Evolutionary conservation across 92 coral and sea anemone genomes (phyloP), one percentile per base, ranked within the genome.

Genomic region (Umimayanthus chanpuru): DNA sequence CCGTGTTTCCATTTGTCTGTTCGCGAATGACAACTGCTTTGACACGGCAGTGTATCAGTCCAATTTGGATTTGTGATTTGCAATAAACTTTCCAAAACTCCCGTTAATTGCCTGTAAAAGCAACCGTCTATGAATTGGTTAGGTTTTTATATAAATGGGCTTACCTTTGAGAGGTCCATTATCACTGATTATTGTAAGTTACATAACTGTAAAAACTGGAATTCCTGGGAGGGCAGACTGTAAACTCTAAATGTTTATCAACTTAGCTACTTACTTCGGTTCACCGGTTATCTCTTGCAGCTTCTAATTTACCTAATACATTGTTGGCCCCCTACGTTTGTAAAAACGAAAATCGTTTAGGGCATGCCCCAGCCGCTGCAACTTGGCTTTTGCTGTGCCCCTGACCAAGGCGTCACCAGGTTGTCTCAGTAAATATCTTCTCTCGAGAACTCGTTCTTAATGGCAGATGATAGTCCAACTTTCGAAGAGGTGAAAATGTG

Each of bases 301-400:
- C 88, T 61, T 38, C 39, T 75, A 88, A 86, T 40, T 88, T 87
- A 25, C 82, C 65, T 55, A 76, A 71, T 41, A 83, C 91, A 50
- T 73, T 89, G 28, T 77, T 43, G 10, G 93, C 91, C 47, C 85
- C 21, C 91, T 85, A 44, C 70, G 47, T 58, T 91, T 91, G 77
- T 50, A 85, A 38, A 91, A 91, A 53, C 66, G 78, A 72, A 88
- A 91, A 74, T 86, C 73, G 32, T 79, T 84, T 28, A 91, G 66
- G 71, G 70, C 93, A 84, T 91, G 91, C 28, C 91, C 93, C 89
- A 88, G 70, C 2, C 89, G 91, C 72, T 88, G 93, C 20, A 91
- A 70, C 40, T 88, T 89, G 3, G 93, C 91, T 71, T 89, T 91
- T 50, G 89, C 91, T 28, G 86, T 39, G 32, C 91, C 89, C 80